Percentiles rank a stretch among this genome's conserved stretches.
Conservation (phyloP, 2,113 vertebrate genomes). For the Megaceryle torquata region DNA sequence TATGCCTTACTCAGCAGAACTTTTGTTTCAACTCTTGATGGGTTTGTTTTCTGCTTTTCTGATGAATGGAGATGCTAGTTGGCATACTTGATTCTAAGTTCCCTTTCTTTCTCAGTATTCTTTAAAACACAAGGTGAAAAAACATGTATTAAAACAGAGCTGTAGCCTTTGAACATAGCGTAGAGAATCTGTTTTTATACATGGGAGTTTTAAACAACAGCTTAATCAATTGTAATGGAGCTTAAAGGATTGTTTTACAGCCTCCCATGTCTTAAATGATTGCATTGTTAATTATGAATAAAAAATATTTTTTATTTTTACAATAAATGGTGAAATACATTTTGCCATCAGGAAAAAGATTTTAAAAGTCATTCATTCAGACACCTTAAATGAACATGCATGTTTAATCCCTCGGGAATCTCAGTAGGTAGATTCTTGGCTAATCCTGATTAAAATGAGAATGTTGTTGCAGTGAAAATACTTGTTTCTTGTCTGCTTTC, state of each 20-base stretch:
- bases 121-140: neutral
- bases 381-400: neutral
- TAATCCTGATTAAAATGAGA: neutral
- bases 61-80: neutral
- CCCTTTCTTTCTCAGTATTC: neutral
- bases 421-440: neutral
- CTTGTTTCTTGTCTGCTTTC: neutral
- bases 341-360: neutral
- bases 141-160: neutral
- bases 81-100: neutral
- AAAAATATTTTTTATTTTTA: neutral
- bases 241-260: neutral
- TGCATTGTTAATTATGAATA: neutral
- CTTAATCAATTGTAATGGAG: neutral
- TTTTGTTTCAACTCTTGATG: neutral
- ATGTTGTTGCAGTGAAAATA: neutral
- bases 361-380: neutral
- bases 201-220: neutral
- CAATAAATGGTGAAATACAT: neutral
- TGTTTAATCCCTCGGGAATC: neutral
- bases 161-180: neutral
- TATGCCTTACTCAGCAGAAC: neutral
- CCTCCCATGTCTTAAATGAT: neutral
- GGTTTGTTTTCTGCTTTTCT: neutral
- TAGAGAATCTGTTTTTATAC: neutral